These are phyloP conservation scores for Portunus trituberculatus DNA, from an alignment of 1,140 invertebrate genomes.

Conservation along the genomic window DNA sequence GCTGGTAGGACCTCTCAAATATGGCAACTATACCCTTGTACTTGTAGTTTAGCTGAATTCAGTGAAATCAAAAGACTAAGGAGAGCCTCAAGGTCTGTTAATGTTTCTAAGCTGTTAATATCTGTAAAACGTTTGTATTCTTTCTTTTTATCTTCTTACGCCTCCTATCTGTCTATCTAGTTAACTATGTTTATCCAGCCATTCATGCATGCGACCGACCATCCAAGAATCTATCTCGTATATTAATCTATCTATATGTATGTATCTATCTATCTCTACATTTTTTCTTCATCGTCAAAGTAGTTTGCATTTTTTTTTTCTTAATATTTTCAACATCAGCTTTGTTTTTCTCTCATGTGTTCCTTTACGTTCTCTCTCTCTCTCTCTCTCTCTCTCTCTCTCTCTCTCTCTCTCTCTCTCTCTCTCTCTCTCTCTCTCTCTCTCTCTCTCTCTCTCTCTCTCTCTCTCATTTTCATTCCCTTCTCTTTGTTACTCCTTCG, in stretches of 20 bases:
- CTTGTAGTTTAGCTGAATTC: no score
- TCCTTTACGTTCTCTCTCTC: background rate
- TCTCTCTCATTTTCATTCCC: background rate
- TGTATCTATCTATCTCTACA: background rate
- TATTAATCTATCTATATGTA: background rate
- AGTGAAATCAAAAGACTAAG: no score
- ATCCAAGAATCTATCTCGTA: no score
- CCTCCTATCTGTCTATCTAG: no score
- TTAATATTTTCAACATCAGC: background rate
- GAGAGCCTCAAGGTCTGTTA: no score
- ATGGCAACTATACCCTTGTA: no score
- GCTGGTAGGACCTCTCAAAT: no score
- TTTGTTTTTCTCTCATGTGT: background rate
- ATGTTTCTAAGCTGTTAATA: no score
- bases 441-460: conserved; percentile 6
- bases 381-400: conserved; percentile 36
- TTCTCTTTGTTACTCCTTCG: background rate
- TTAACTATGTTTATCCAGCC: no score
- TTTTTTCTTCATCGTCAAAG: background rate
- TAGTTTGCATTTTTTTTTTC: background rate
- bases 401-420: conserved; percentile 41
- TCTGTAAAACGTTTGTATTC: no score
- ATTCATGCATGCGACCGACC: no score
- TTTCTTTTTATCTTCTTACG: no score
- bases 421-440: background rate